Conservation (phyloP, 2,113 vertebrate genomes). For the Chamaea fasciata region DNA sequence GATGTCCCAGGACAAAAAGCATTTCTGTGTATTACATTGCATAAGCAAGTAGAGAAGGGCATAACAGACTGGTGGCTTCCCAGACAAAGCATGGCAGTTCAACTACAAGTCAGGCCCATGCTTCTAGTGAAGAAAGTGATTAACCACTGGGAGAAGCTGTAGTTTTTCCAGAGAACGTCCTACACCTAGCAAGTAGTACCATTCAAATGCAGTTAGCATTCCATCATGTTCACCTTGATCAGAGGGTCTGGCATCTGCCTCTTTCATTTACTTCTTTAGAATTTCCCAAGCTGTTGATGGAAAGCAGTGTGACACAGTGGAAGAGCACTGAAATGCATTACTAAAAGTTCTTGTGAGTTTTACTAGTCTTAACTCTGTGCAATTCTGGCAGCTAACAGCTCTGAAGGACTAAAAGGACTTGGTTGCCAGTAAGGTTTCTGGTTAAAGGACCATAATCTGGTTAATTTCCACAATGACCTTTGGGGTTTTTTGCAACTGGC, state of each 20-base stretch:
- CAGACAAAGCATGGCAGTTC: not conserved
- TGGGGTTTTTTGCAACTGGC: not conserved
- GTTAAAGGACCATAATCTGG: not conserved
- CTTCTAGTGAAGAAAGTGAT: not conserved
- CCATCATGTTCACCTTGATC: not conserved
- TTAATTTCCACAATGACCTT: not conserved
- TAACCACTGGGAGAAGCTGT: not conserved
- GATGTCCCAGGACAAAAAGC: not conserved
- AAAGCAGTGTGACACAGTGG: not conserved
- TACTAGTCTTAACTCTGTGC: not conserved
- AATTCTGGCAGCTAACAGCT: not conserved
- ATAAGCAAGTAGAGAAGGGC: not conserved
- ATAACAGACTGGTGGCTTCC: not conserved
- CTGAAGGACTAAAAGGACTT: not conserved
- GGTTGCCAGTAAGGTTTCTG: not conserved
- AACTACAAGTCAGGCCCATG: not conserved
- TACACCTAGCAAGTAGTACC: not conserved
- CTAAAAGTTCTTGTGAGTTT: not conserved
- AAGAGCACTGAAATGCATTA: not conserved
- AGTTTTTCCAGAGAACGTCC: not conserved
- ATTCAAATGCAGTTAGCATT: not conserved
- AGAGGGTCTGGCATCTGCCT: not conserved
- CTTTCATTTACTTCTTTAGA: not conserved
- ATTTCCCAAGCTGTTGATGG: not conserved
- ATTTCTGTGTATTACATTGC: not conserved